A percentile compares a stretch with the other conserved stretches of the same genome.
These are phyloP conservation scores for Eupithecia centaureata DNA, from an alignment of 2,888 invertebrate species.

Conservation along the genomic window DNA sequence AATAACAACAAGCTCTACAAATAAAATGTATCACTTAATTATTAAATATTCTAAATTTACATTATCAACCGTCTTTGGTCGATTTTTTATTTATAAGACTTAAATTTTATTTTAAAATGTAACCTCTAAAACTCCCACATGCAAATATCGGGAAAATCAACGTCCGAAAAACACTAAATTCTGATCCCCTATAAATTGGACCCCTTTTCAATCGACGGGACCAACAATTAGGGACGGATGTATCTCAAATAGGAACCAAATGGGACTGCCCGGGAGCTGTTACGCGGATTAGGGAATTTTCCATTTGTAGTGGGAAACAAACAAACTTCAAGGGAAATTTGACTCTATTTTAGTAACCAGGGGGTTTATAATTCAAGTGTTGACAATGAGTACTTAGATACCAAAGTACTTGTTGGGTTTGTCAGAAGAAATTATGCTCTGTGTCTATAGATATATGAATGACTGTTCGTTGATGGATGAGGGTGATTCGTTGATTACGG, in stretches of 20 bases:
- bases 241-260: constrained; percentile 58
- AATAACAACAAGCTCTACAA: no score
- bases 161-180: constrained; percentile 48
- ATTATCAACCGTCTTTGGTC: neutral
- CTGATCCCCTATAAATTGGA: constrained; percentile 50
- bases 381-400: neutral
- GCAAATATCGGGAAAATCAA: constrained; percentile 40
- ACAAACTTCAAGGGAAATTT: constrained; percentile 18
- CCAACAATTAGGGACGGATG: constrained; percentile 58
- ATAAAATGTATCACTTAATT: no score
- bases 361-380: constrained; percentile 7
- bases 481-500: constrained; percentile 19
- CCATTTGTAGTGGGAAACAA: constrained; percentile 28
- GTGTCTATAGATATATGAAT: constrained; percentile 2
- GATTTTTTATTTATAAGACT: neutral
- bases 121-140: constrained; percentile 13
- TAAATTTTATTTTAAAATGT: neutral
- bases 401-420: neutral
- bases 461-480: constrained; percentile 6
- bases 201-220: constrained; percentile 53
- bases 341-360: constrained; percentile 13
- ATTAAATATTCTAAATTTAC: no score
- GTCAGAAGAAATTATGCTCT: constrained; percentile 17
- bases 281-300: constrained; percentile 47
- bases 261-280: constrained; percentile 45